A percentile compares a stretch with the other conserved stretches of the same genome.
Evolutionary conservation across 2,113 vertebrate genomes (phyloP).

Genomic region (Alectura lathami): DNA sequence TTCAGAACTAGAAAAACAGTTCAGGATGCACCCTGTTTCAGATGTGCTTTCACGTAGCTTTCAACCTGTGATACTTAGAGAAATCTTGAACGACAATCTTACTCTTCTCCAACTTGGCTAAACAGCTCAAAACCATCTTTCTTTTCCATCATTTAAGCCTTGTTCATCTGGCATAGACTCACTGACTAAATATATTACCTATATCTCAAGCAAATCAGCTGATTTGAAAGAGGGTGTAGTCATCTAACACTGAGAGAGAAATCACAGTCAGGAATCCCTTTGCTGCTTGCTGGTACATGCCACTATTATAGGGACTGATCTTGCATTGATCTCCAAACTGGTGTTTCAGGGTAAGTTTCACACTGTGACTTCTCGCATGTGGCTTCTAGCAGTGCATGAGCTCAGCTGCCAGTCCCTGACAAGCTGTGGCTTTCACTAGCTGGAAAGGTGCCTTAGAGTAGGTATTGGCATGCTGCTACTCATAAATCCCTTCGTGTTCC

Average conservation of each 20-base stretch:
- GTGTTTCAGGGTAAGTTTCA: background rate
- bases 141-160: background rate
- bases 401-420: background rate
- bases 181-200: background rate
- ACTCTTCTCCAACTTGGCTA: background rate
- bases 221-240: background rate
- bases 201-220: background rate
- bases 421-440: background rate
- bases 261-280: background rate
- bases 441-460: background rate
- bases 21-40: background rate
- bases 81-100: background rate
- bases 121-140: background rate
- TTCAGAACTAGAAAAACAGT: background rate
- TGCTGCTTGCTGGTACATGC: background rate
- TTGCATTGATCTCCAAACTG: background rate
- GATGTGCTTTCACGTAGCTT: background rate
- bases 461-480: background rate
- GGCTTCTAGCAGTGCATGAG: background rate
- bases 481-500: background rate
- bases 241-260: background rate
- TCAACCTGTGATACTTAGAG: background rate
- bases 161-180: background rate
- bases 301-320: background rate
- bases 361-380: no score